Conservation (phyloP, 2,888 invertebrate species). For the Tenodera sinensis region DNA sequence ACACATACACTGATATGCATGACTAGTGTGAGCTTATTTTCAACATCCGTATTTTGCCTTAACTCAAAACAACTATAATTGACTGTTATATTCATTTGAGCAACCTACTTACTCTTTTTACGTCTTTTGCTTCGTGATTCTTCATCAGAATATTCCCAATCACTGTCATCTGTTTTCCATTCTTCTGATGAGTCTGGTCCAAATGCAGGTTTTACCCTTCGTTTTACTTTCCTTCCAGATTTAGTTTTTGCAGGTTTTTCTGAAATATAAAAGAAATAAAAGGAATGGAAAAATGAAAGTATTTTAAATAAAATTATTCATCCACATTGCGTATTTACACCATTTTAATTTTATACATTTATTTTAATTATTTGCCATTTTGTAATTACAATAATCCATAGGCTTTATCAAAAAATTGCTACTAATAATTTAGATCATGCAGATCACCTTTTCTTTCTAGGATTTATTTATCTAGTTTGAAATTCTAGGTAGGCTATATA, state of each 20-base stretch:
- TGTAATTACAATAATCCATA: too few species aligned
- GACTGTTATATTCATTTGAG: background rate
- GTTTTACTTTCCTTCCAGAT: background rate
- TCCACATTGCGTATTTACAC: too few species aligned
- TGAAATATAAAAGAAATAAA: background rate
- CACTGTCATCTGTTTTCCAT: slow-evolving; percentile 37
- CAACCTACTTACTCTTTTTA: slow-evolving; percentile 33
- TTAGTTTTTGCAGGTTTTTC: background rate
- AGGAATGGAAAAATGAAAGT: background rate
- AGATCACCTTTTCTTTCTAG: too few species aligned
- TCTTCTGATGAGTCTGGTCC: background rate
- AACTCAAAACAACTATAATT: too few species aligned
- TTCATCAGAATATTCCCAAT: slow-evolving; percentile 38
- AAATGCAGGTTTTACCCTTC: background rate
- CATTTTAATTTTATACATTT: too few species aligned
- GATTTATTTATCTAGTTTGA: too few species aligned
- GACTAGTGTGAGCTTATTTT: background rate
- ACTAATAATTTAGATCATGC: too few species aligned
- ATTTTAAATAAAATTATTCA: background rate
- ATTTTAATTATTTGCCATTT: too few species aligned
- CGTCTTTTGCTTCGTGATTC: slow-evolving; percentile 31
- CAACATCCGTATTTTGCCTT: background rate
- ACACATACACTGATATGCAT: background rate
- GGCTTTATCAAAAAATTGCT: too few species aligned
- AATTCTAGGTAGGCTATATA: too few species aligned